Conservation (phyloP, 2,797 vertebrate species). For the Lepilemur septentrionalis region DNA sequence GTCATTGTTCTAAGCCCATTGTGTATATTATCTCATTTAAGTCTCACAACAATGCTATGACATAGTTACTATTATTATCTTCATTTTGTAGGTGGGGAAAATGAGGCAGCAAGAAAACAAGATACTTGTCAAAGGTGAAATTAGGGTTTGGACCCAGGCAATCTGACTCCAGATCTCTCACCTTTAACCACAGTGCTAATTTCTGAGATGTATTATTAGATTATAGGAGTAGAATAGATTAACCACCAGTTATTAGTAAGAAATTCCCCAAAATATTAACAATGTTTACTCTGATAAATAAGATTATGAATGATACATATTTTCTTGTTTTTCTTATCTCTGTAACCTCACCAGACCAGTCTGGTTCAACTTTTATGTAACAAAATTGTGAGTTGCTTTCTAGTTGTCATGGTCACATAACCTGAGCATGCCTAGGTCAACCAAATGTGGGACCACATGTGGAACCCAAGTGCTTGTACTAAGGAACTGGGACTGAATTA, state of each 20-base stretch:
- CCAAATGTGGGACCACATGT: no score
- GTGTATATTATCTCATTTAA: neutral
- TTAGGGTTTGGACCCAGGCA: neutral
- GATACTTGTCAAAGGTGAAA: neutral
- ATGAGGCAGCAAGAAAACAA: neutral
- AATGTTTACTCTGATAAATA: neutral
- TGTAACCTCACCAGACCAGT: no score
- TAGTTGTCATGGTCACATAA: no score
- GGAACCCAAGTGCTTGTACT: no score
- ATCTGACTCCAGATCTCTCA: neutral
- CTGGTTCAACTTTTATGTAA: no score
- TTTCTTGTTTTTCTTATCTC: neutral
- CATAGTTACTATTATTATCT: neutral
- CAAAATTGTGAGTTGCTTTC: no score
- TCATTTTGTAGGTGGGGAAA: neutral
- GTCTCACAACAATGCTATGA: neutral
- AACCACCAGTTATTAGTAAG: neutral
- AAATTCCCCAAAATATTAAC: neutral
- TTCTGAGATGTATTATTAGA: neutral
- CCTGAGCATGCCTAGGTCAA: no score
- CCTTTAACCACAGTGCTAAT: neutral
- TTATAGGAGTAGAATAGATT: neutral
- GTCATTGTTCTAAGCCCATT: neutral
- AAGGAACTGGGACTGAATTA: no score
- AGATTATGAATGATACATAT: neutral